Evolutionary conservation across 2,797 vertebrate genomes (phyloP), one percentile per base, ranked within the genome.

Genomic region (Hylomyscus alleni): DNA sequence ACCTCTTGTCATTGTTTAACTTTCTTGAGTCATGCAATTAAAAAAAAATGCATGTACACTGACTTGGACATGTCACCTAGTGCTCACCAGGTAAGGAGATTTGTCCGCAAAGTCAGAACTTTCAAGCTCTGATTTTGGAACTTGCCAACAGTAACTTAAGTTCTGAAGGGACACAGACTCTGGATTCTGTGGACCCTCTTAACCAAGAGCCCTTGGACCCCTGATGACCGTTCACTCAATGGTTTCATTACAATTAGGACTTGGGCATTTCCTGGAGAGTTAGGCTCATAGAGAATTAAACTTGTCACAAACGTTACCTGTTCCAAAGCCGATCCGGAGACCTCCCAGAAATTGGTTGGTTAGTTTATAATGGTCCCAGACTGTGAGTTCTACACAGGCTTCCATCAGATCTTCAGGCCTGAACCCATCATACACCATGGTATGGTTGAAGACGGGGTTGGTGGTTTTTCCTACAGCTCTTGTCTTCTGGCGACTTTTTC

Each of bases 371-470:
- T 99, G 99, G 97, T 99, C 99, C 99, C 99, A 99, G 94, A 99
- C 99, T 0, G 99, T 99, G 93, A 99, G 99, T 95, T 99, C 99
- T 89, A 99, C 96, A 31, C 99, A 99, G 91, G 99, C 99, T 98
- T 99, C 99, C 60, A 77, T 99, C 50, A 99, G 98, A 95, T 99
- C 99, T 95, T 99, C 99, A 20, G 98, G 97, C 60, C 98, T 98
- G 97, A 99, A 99, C 77, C 99, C 99, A 6, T 99, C 99, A 0
- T 99, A 99, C 84, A 99, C 99, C 99, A 99, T 99, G 31, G 99
- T 99, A 98, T 99, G 99, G 97, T 99, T 99, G 97, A 99, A 99
- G 93, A 99, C 96, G 0, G 99, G 99, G 95, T 99, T 99, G 92
- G 98, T 97, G 0, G 99, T 99, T 97, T 99, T 99, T 96, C 99